phyloP scores from a whole-genome alignment of 1,140 invertebrate genomes.

The Wiebesia pumilae region DNA sequence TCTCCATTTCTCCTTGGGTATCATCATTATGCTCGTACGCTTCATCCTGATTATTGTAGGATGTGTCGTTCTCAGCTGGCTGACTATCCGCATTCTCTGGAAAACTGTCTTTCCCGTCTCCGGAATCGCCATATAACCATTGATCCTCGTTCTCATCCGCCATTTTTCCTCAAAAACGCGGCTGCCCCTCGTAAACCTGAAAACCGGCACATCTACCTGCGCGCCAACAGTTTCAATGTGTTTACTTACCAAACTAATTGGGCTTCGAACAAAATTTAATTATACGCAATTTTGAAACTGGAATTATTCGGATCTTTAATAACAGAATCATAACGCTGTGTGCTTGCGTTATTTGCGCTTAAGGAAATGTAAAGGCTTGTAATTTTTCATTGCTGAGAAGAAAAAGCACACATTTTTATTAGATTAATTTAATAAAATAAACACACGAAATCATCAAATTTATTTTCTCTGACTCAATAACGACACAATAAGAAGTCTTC shows the following conservation, averaged over 20 bases:
- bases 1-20: conserved; percentile 44
- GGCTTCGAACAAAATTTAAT: background rate
- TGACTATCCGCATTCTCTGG: conserved; percentile 63
- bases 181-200: background rate
- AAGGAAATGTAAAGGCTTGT: too few species aligned
- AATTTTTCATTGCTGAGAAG: too few species aligned
- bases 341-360: too few species aligned
- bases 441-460: too few species aligned
- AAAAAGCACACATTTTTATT: too few species aligned
- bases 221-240: background rate
- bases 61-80: conserved; percentile 61
- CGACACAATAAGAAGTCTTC: too few species aligned
- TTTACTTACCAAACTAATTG: background rate
- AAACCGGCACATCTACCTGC: background rate
- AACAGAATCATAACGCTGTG: too few species aligned
- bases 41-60: conserved; percentile 62
- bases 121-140: conserved; percentile 83
- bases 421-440: too few species aligned
- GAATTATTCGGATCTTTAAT: too few species aligned
- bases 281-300: too few species aligned
- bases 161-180: conserved; percentile 69
- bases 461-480: too few species aligned
- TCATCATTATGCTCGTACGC: conserved; percentile 57
- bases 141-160: conserved; percentile 85
- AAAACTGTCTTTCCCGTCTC: conserved; percentile 64